A percentile compares a stretch with the other conserved stretches of the same genome.
These are phyloP conservation scores for Hetaerina americana DNA, from an alignment of 1,140 invertebrate genomes.

Conservation along the genomic window DNA sequence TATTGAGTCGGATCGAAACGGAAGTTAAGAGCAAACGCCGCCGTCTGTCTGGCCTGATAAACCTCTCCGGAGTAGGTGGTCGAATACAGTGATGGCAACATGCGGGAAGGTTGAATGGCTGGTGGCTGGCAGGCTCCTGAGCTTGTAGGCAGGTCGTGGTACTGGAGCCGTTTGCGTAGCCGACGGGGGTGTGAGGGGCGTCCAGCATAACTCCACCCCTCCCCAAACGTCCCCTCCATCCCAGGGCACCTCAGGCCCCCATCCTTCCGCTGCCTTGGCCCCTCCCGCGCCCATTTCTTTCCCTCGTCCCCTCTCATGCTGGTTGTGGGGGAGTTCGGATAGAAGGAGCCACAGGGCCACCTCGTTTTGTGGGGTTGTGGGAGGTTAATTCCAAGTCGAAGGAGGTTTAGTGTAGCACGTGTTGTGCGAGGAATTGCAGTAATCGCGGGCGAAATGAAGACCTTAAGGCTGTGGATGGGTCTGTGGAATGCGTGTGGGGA, in stretches of 20 bases:
- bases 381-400: not conserved
- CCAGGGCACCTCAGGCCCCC: not conserved
- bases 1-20: too few relatives aligned
- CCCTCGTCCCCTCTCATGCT: not conserved
- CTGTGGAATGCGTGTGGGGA: too few relatives aligned
- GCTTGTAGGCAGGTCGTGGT: not conserved
- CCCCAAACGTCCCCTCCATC: too few relatives aligned
- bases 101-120: conserved; percentile 10
- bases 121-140: not conserved
- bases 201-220: too few relatives aligned
- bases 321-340: too few relatives aligned
- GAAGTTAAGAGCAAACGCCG: too few relatives aligned
- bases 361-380: not conserved
- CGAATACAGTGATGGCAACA: not conserved
- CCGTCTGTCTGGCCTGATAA: not conserved
- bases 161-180: too few relatives aligned
- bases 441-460: too few relatives aligned
- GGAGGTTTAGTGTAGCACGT: not conserved
- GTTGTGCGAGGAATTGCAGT: too few relatives aligned
- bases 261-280: not conserved
- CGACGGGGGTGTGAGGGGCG: too few relatives aligned
- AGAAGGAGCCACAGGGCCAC: too few relatives aligned
- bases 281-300: conserved; percentile 5
- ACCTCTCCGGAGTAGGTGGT: not conserved
- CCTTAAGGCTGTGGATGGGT: too few relatives aligned